phyloP scores from a whole-genome alignment of 2,113 vertebrate species.

The Heloderma charlesbogerti region DNA sequence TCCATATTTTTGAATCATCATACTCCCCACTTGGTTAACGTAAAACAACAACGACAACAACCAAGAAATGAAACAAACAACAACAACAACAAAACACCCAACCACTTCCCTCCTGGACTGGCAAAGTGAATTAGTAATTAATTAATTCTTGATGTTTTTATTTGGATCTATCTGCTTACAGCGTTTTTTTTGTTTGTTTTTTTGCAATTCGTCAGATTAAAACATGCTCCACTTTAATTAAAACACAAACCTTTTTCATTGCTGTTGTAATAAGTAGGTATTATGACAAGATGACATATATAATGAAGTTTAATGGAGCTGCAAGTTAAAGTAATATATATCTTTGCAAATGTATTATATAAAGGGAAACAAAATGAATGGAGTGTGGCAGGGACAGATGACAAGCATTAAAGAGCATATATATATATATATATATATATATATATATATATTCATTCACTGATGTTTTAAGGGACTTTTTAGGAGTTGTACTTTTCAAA shows the following conservation, averaged over 20 bases:
- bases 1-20: constrained; percentile 14
- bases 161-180: constrained; percentile 15
- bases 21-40: neutral
- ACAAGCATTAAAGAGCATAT: neutral
- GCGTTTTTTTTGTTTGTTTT: neutral
- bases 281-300: constrained; percentile 31
- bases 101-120: neutral
- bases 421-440: neutral
- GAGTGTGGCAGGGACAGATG: neutral
- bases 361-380: constrained; percentile 27
- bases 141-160: constrained; percentile 44
- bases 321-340: neutral
- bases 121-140: constrained; percentile 21
- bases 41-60: constrained; percentile 17
- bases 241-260: constrained; percentile 25
- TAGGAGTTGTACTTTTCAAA: neutral
- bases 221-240: constrained; percentile 41
- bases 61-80: neutral
- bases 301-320: constrained; percentile 34
- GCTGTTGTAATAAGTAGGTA: neutral
- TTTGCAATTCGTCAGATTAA: constrained; percentile 42
- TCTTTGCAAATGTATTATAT: neutral
- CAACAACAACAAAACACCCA: constrained; percentile 2
- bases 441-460: neutral
- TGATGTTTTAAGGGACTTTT: neutral